Evolutionary conservation across 2,888 invertebrate genomes (phyloP).

Genomic region (Chrysotoxum bicinctum): DNA sequence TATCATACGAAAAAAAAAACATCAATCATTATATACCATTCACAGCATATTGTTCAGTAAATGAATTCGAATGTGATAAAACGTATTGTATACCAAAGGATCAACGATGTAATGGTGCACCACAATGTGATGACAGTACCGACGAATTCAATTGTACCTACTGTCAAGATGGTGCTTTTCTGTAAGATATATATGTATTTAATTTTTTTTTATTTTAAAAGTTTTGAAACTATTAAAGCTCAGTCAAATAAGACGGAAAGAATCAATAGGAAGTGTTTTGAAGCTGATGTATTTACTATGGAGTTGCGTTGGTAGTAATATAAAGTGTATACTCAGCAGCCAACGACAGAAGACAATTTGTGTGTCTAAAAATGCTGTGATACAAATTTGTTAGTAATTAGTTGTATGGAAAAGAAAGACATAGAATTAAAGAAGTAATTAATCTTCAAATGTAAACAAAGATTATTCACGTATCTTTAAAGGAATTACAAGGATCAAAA

Average conservation of each 20-base stretch:
- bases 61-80: constrained; percentile 84
- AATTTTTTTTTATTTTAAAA: constrained; percentile 39
- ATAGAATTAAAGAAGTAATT: no score
- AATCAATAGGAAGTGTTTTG: not conserved
- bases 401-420: no score
- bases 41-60: constrained; percentile 80
- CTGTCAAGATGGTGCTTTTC: constrained; percentile 80
- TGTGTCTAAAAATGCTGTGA: no score
- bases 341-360: no score
- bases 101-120: constrained; percentile 83
- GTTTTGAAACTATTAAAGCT: not conserved
- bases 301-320: no score
- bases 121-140: constrained; percentile 83
- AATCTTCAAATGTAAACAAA: no score
- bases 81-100: constrained; percentile 84
- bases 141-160: constrained; percentile 82
- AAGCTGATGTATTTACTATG: not conserved
- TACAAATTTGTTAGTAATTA: no score
- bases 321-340: no score
- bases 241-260: not conserved
- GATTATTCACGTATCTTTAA: no score
- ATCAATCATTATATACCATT: constrained; percentile 68
- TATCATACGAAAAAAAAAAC: constrained; percentile 32
- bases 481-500: no score
- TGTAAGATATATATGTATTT: constrained; percentile 77